Evolutionary conservation across 64 coral and sea anemone species (phyloP).

Genomic region (Pocillopora damicornis): DNA sequence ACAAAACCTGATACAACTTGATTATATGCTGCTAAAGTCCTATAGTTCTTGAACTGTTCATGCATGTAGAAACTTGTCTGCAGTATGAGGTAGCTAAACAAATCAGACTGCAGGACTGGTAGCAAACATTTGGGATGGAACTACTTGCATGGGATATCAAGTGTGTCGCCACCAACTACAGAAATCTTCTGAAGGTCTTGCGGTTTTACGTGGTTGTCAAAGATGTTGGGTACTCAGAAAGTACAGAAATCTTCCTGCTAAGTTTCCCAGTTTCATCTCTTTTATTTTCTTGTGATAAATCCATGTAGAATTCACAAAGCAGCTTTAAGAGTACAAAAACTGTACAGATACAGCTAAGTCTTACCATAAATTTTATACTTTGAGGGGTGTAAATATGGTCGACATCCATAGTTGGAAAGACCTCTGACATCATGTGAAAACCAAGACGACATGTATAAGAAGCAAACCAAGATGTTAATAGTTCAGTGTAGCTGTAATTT

Average conservation of each 20-base stretch:
- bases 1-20: constrained; percentile 65
- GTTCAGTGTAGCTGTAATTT: too few relatives aligned
- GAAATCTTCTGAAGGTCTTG: constrained; percentile 57
- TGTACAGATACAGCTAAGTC: constrained; percentile 18
- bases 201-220: constrained; percentile 52
- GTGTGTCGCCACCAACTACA: constrained; percentile 31
- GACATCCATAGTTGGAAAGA: constrained; percentile 54
- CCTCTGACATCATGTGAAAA: constrained; percentile 38
- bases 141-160: constrained; percentile 3
- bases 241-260: constrained; percentile 28
- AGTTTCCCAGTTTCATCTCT: constrained; percentile 36
- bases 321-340: constrained; percentile 8
- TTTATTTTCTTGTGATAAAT: constrained; percentile 17
- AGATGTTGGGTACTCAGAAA: constrained; percentile 43
- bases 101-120: constrained; percentile 35
- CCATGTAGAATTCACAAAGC: constrained; percentile 33
- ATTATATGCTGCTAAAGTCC: constrained; percentile 50
- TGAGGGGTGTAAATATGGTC: constrained; percentile 47
- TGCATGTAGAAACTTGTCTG: constrained; percentile 58
- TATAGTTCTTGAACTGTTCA: constrained; percentile 66
- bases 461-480: too few relatives aligned
- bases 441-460: background rate
- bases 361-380: constrained; percentile 42
- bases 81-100: constrained; percentile 47
- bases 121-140: constrained; percentile 44